Evolutionary conservation across 2,888 invertebrate genomes (phyloP).

Genomic region (Netelia virgata): DNA sequence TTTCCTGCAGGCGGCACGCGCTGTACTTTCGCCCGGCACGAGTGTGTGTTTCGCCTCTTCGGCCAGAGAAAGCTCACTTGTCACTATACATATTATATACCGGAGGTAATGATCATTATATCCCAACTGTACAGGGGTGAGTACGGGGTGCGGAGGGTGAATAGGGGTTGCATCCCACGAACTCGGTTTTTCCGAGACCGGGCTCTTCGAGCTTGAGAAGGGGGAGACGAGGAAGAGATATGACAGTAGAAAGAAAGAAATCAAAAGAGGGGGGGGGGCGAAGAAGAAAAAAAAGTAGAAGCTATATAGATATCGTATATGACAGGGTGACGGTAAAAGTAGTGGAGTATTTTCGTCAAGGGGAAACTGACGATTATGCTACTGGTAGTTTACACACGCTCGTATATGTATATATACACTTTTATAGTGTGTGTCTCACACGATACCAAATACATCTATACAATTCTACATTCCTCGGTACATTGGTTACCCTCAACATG

Average conservation of each 20-base stretch:
- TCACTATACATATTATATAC: slow-evolving; percentile 81
- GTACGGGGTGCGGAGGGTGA: slow-evolving; percentile 30
- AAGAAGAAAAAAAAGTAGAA: slow-evolving; percentile 58
- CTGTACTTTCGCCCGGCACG: slow-evolving; percentile 67
- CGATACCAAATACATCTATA: slow-evolving; percentile 6
- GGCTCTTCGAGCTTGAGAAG: slow-evolving; percentile 45
- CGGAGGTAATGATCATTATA: slow-evolving; percentile 84
- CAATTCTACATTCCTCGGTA: slow-evolving; percentile 4
- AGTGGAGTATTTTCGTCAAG: slow-evolving; percentile 32
- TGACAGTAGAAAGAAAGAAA: slow-evolving; percentile 63
- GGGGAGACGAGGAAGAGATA: slow-evolving; percentile 68
- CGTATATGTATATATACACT: slow-evolving; percentile 10
- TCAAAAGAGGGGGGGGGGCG: slow-evolving; percentile 71
- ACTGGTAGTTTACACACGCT: slow-evolving; percentile 46
- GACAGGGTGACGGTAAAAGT: slow-evolving; percentile 23
- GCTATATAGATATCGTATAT: slow-evolving; percentile 49
- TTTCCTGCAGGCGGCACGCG: slow-evolving; percentile 81
- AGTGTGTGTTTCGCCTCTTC: slow-evolving; percentile 27
- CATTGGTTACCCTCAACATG: neutral
- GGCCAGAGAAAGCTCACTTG: slow-evolving; percentile 79
- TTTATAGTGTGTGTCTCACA: slow-evolving; percentile 24
- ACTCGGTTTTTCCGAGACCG: slow-evolving; percentile 47
- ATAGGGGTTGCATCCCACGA: slow-evolving; percentile 61
- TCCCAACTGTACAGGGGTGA: slow-evolving; percentile 71
- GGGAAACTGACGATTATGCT: slow-evolving; percentile 60